Evolutionary conservation across 2,797 vertebrate genomes (phyloP).

Genomic region (Xenopus petersii): DNA sequence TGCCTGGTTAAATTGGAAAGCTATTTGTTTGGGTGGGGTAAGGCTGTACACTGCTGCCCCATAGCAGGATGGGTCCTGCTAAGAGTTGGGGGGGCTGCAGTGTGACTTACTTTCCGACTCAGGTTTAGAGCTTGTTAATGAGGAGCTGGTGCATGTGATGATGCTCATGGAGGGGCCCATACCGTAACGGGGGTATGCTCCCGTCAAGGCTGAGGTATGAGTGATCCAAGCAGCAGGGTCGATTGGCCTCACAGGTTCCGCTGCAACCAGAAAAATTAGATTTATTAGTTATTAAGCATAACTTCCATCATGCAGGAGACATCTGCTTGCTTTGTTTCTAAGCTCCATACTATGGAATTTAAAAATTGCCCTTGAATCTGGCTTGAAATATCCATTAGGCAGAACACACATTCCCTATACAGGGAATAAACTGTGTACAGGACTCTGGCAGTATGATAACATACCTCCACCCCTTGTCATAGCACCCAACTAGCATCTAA

Average conservation of each 20-base stretch:
- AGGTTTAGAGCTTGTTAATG: slow-evolving; percentile 79
- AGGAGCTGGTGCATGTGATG: slow-evolving; percentile 78
- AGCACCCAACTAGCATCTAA: too few species aligned
- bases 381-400: too few species aligned
- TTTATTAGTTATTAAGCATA: not conserved
- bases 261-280: slow-evolving; percentile 59
- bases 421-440: too few species aligned
- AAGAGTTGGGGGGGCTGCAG: slow-evolving; percentile 34
- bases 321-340: not conserved
- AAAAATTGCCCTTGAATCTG: too few species aligned
- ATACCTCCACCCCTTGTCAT: too few species aligned
- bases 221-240: slow-evolving; percentile 97
- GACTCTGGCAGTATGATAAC: too few species aligned
- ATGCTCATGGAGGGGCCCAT: slow-evolving; percentile 78
- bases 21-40: slow-evolving; percentile 12
- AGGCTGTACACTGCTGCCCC: slow-evolving; percentile 58
- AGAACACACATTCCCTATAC: too few species aligned
- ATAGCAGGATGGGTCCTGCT: slow-evolving; percentile 50
- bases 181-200: slow-evolving; percentile 93
- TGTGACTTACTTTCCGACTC: slow-evolving; percentile 77
- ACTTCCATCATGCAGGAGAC: too few species aligned
- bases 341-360: not conserved
- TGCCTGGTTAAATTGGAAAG: slow-evolving; percentile 12
- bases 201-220: slow-evolving; percentile 93
- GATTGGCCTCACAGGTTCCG: slow-evolving; percentile 93